These are phyloP conservation scores for Leptestheria dahalacensis DNA, from an alignment of 1,140 invertebrate genomes.

Conservation along the genomic window DNA sequence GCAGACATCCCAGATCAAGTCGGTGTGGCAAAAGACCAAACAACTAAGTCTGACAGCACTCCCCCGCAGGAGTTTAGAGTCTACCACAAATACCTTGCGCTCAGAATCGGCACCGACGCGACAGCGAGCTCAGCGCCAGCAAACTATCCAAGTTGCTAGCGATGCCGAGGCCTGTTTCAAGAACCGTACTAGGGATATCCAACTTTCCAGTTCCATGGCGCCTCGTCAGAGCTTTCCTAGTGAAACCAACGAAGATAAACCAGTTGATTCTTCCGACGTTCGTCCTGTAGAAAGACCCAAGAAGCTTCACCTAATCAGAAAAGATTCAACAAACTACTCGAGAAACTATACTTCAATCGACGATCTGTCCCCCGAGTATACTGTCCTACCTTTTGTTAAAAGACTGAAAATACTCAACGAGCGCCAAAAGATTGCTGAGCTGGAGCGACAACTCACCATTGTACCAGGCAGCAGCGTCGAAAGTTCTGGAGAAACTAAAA, in stretches of 20 bases:
- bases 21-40: not conserved
- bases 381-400: constrained; percentile 71
- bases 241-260: not conserved
- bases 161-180: not conserved
- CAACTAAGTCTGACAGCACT: not conserved
- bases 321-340: constrained; percentile 31
- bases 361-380: constrained; percentile 72
- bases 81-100: too few relatives aligned
- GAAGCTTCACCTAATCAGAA: constrained; percentile 3
- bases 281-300: not conserved
- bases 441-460: constrained; percentile 49
- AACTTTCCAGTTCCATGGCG: too few relatives aligned
- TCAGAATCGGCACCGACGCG: too few relatives aligned
- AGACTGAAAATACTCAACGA: constrained; percentile 75
- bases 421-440: constrained; percentile 63
- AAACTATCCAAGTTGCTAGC: not conserved
- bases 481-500: constrained; percentile 29
- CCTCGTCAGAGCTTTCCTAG: too few relatives aligned
- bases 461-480: constrained; percentile 58
- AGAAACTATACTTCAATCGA: constrained; percentile 53
- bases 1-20: not conserved
- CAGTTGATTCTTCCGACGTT: not conserved
- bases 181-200: not conserved
- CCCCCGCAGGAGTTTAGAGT: too few relatives aligned
- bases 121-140: not conserved